Base-by-base conservation (phyloP, 2,113 vertebrate genomes). In the Amphilophus citrinellus region DNA sequence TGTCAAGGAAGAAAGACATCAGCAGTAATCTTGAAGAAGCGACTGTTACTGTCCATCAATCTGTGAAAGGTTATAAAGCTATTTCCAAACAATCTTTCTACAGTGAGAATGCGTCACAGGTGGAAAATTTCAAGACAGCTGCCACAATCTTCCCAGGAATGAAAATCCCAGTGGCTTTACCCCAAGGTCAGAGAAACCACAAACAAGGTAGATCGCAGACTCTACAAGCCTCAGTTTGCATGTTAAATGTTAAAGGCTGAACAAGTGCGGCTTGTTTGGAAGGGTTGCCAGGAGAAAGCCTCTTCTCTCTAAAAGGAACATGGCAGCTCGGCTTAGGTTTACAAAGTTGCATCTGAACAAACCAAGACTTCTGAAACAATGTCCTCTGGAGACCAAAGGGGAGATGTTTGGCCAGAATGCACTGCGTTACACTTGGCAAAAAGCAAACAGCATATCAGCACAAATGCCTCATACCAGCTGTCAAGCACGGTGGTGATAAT, bases 291-390 rank as follows among this genome's bases (percentile, higher is more conserved):
- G 65, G 39, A 27, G 65, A 68, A 68, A 68, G 65, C 24, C 27
- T 68, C 47, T 68, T 68, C 22, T 68, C 65, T 68, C 39, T 68
- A 68, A 47, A 68, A 27, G 47, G 39, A 68, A 68, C 3, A 68
- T 47, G 22, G 3, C 65, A 27, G 5, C 5, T 10, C 10, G 10
- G 14, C 14, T 27, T 27, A 68, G 42, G 39, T 68, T 68, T 47
- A 27, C 42, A 47, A 68, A 27, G 42, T 47, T 47, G 42, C 39
- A 27, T 68, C 14, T 47, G 14, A 47, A 47, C 39, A 68, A 47
- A 68, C 14, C 22, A 68, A 18, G 27, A 68, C 22, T 14, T 68
- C 22, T 47, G 42, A 42, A 47, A 18, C 22, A 68, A 68, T 68
- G 42, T 68, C 17, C 22, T 68, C 65, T 27, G 3, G 1, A 68